Base-by-base conservation (phyloP, 2,797 vertebrate species). In the Enoplosus armatus region DNA sequence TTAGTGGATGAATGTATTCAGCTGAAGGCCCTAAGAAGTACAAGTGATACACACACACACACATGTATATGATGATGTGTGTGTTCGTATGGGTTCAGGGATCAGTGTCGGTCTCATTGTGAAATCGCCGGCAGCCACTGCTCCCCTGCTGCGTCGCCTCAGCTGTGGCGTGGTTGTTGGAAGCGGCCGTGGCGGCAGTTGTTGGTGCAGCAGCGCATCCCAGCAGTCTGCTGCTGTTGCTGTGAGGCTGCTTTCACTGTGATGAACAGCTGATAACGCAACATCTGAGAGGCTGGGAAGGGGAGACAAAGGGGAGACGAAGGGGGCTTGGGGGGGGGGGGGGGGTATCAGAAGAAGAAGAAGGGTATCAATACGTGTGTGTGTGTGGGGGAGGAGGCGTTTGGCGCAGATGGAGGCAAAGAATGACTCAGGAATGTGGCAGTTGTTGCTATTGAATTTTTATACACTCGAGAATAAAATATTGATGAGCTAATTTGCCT, bases 181-280 rank as follows among this genome's bases (percentile, higher is more conserved):
- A 53, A 39, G 56, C 1, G 4, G 60, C 62, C 8, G 31, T 50
- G 26, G 48, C 1, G 27, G 43, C 2, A 15, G 68, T 29, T 73
- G 65, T 15, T 31, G 64, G 43, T 50, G 59, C 50, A 24, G 20
- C 8, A 14, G 61, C 56, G 68, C 68, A 7, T 69, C 45, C 35
- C 37, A 8, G 26, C 63, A 58, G 72, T 66, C 60, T 66, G 74
- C 50, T 54, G 67, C 53, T 80, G 56, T 22, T 43, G 70, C 26
- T 60, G 43, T 14, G 53, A 71, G 66, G 63, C 66, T 72, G 70
- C 62, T 83, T 73, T 56, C 54, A 31, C 64, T 35, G 65, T 83
- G 77, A 85, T 82, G 68, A 85, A 76, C 80, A 80, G 83, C 71
- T 75, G 64, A 61, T 79, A 68, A 76, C 53, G 67, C 80, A 63